Conservation (phyloP, 2,888 invertebrate species). For the Nephrotoma guestfalica region DNA sequence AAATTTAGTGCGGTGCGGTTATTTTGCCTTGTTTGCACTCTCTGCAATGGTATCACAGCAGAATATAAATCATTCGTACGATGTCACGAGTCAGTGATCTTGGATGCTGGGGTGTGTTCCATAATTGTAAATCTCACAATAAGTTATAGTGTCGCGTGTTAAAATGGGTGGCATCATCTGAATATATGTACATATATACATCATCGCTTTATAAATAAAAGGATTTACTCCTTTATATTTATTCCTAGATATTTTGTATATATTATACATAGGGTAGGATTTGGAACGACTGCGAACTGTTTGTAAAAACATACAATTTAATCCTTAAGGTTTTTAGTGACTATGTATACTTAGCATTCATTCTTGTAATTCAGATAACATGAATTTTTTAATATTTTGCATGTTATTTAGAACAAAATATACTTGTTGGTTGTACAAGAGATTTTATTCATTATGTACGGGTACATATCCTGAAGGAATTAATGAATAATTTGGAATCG, state of each 20-base stretch:
- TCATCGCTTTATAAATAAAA: background rate
- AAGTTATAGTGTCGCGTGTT: background rate
- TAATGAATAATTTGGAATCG: no score
- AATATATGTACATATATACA: background rate
- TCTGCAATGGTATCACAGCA: background rate
- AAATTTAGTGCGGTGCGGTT: background rate
- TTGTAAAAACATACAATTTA: background rate
- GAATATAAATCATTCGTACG: background rate
- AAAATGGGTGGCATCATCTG: background rate
- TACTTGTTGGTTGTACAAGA: background rate
- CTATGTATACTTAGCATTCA: background rate
- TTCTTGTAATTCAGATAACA: background rate
- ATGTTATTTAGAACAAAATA: background rate
- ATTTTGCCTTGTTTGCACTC: background rate
- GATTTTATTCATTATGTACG: background rate
- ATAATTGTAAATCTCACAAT: background rate
- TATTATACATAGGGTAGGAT: background rate
- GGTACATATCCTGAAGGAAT: background rate
- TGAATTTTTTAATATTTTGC: background rate
- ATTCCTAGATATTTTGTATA: background rate
- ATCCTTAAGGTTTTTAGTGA: background rate
- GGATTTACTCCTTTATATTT: background rate
- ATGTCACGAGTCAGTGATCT: background rate
- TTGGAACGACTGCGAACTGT: background rate
- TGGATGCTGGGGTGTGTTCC: background rate